Evolutionary conservation across 1,140 invertebrate species (phyloP).

Genomic region (Drosophila burlai): DNA sequence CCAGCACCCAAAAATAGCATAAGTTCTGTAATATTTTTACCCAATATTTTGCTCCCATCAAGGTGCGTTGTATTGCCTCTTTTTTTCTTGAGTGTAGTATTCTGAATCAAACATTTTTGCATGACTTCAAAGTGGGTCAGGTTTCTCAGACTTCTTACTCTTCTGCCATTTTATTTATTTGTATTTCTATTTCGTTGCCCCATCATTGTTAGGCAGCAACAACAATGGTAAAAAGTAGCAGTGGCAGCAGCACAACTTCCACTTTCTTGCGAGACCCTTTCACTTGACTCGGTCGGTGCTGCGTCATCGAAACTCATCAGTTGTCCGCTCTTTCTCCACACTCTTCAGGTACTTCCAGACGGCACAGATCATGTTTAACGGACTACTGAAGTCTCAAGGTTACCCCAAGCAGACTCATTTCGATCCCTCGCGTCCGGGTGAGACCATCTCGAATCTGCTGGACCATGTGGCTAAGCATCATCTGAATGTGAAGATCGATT

Average conservation of each 20-base stretch:
- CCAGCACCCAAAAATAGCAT: not conserved
- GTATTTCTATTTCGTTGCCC: slow-evolving; percentile 30
- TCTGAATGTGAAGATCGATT: slow-evolving; percentile 90
- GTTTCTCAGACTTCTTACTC: slow-evolving; percentile 25
- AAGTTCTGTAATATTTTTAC: not conserved
- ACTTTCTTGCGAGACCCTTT: slow-evolving; percentile 78
- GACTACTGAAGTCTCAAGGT: slow-evolving; percentile 90
- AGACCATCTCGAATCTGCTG: slow-evolving; percentile 88
- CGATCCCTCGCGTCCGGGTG: slow-evolving; percentile 88
- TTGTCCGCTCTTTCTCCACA: slow-evolving; percentile 34
- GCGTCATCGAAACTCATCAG: slow-evolving; percentile 64
- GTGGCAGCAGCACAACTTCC: slow-evolving; percentile 56
- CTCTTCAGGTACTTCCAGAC: slow-evolving; percentile 88
- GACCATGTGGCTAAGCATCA: slow-evolving; percentile 90
- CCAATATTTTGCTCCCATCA: not conserved
- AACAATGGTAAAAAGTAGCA: slow-evolving; percentile 20
- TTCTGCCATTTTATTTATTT: slow-evolving; percentile 17
- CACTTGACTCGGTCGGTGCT: slow-evolving; percentile 60
- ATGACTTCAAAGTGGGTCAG: slow-evolving; percentile 67
- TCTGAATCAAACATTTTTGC: slow-evolving; percentile 49
- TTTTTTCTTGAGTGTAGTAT: slow-evolving; percentile 23
- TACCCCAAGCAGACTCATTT: slow-evolving; percentile 90
- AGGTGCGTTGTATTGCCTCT: too few species aligned
- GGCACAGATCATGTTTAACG: slow-evolving; percentile 90
- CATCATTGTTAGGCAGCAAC: slow-evolving; percentile 49